Base-by-base conservation (phyloP, 1,140 invertebrate genomes). In the Centruroides vittatus region DNA sequence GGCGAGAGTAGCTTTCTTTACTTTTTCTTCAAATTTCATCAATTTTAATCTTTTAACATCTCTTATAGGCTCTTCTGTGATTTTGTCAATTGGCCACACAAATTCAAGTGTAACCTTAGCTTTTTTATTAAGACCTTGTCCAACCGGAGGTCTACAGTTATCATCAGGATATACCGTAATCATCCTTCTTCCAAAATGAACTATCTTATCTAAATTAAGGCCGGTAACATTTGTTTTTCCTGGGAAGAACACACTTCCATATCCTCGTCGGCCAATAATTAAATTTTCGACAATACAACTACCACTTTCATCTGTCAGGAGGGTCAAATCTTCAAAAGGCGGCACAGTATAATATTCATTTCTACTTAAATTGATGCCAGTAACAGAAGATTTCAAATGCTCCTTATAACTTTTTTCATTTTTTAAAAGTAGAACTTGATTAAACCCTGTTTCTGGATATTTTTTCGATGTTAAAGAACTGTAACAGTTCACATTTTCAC, bases 31-130 rank as follows among this genome's bases (percentile, higher is more conserved):
- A 76, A 93, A 99, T 68, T 90, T 85, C 81, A 96, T 86, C 48
- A 81, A 79, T 6, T 79, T 72, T 1, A 98, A 72, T 66, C 86
- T 80, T 35, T 86, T 79, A 0, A 86, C 80, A 72, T 90, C 73
- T 56, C 84, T 92, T 35, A 98, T 89, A 3, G 85, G 81, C 59
- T 84, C 78, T 23, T 85, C 82, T 35, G 83, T 82, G 3, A 83
- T 83, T 76, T 94, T 95, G 72, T 96, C 89, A 23, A 83, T 76
- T 0, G 96, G 95, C 89, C 91, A 99, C 3, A 99, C 90, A 66
- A 87, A 79, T 72, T 98, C 91, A 47, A 99, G 73, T 0, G 92
- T 96, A n/a, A 83, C 86, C 73, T 96, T 85, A 4, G 96, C 95
- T 47, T 83, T 83, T 34, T 89, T 80, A 76, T 99, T 99, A 5